Conservation (phyloP, 2,113 vertebrate species). For the Prolemur simus region DNA sequence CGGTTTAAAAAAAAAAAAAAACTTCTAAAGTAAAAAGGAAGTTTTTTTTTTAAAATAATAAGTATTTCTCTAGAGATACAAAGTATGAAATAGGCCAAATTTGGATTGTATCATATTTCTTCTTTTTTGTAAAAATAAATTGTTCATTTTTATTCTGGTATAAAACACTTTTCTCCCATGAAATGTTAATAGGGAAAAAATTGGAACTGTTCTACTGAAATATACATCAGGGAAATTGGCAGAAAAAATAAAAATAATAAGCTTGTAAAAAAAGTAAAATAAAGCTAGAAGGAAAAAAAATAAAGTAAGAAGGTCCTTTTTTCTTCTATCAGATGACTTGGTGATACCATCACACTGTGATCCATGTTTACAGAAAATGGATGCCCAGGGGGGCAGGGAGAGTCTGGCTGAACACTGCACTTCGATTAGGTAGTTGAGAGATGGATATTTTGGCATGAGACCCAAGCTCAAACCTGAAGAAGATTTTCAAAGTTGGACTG, state of each 20-base stretch:
- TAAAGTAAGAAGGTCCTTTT: background rate
- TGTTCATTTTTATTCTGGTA: conserved; percentile 37
- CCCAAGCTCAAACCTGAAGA: background rate
- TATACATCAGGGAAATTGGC: background rate
- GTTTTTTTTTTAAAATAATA: background rate
- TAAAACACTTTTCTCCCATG: conserved; percentile 19
- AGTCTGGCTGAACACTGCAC: conserved; percentile 46
- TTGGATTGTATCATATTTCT: conserved; percentile 52
- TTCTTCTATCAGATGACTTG: background rate
- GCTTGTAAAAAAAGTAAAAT: background rate
- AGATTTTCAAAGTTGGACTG: background rate
- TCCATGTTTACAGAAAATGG: background rate
- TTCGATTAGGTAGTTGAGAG: background rate
- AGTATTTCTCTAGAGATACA: background rate
- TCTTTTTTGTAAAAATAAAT: conserved; percentile 14
- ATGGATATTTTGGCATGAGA: conserved; percentile 18
- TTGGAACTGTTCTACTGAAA: background rate
- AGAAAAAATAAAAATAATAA: conserved; percentile 5
- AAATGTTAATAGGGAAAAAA: background rate
- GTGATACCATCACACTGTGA: conserved; percentile 47
- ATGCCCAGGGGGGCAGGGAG: conserved; percentile 5
- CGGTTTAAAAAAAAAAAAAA: background rate
- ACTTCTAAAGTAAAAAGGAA: background rate
- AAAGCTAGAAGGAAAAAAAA: background rate
- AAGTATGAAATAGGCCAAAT: conserved; percentile 15